Evolutionary conservation across 2,888 invertebrate genomes (phyloP).

Genomic region (Blastobasis lacticolella): DNA sequence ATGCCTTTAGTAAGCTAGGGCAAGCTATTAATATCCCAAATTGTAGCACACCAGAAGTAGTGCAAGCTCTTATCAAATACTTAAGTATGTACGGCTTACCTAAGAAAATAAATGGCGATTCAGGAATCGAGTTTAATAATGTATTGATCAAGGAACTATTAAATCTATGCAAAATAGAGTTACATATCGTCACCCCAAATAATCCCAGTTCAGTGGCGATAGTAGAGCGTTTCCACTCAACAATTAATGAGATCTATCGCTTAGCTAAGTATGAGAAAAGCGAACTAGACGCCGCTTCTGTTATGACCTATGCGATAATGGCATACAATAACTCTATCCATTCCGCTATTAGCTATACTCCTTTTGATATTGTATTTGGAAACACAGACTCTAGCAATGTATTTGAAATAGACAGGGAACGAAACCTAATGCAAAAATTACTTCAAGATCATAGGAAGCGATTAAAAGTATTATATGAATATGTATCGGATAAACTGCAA

Average conservation of each 20-base stretch:
- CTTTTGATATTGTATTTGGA: background rate
- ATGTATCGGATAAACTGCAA: conserved; percentile 10
- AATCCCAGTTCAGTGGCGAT: no score
- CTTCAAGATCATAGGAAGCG: background rate
- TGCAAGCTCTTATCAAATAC: conserved; percentile 9
- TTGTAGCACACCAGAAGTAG: conserved; percentile 18
- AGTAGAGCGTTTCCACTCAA: no score
- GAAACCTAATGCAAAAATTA: background rate
- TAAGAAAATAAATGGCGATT: background rate
- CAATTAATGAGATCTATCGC: no score
- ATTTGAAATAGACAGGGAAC: no score
- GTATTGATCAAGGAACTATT: background rate
- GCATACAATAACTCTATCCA: no score
- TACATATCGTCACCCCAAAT: background rate
- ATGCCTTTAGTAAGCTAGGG: conserved; percentile 23
- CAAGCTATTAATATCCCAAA: conserved; percentile 19
- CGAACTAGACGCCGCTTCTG: no score
- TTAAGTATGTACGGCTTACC: background rate
- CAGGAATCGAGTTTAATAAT: no score
- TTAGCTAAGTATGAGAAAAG: no score
- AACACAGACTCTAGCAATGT: no score
- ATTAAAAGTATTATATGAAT: conserved; percentile 11
- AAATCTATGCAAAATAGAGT: background rate
- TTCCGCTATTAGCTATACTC: background rate
- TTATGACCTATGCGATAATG: no score